Base-by-base conservation (phyloP, 2,888 invertebrate species). In the Spisula solida region DNA sequence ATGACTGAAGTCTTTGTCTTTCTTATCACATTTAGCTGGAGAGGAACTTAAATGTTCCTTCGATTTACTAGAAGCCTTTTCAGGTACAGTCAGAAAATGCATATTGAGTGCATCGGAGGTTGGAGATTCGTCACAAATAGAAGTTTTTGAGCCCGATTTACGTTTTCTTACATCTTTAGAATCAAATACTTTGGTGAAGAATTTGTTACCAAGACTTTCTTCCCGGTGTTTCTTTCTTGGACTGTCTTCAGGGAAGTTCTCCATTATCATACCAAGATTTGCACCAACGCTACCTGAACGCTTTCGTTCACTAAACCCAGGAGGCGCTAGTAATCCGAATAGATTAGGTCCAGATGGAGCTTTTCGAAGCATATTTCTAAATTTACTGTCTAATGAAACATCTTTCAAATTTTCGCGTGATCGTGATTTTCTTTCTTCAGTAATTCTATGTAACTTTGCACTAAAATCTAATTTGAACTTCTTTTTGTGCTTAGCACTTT, bases 391-490 rank as follows among this genome's bases (percentile, higher is more conserved):
- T 20, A 93, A 87, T 56, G 56, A 56, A 34, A 41, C 88, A 91
- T 95, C 95, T 87, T 92, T 94, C 34, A 94, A 87, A 85, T 93
- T 94, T 85, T 94, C 94, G 48, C 91, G 89, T 20, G 94, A 95
- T 87, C 94, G 90, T n/a, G 93, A 94, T 86, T 94, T 95, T 66
- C 94, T 90, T 89, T 95, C 95, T 88, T 95, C 95, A 16, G 95
- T 94, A 16, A 95, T 95, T 88, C 93, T 94, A 48, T 95, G 95
- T 6, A 95, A 91, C 70, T 94, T 95, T 31, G 94, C 93, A 41
- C 95, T 93, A 87, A 95, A 95, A 90, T 95, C 95, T 85, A 95
- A 93, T 87, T 95, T 95, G 85, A 95, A 95, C 83, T 95, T 95
- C 90, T 95, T 95, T 89, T 95, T 95, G 56, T 93, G 94, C 88